Percentiles rank a stretch among this genome's conserved stretches.
phyloP scores from a whole-genome alignment of 2,113 vertebrate species.

The Dryoscopus gambensis region DNA sequence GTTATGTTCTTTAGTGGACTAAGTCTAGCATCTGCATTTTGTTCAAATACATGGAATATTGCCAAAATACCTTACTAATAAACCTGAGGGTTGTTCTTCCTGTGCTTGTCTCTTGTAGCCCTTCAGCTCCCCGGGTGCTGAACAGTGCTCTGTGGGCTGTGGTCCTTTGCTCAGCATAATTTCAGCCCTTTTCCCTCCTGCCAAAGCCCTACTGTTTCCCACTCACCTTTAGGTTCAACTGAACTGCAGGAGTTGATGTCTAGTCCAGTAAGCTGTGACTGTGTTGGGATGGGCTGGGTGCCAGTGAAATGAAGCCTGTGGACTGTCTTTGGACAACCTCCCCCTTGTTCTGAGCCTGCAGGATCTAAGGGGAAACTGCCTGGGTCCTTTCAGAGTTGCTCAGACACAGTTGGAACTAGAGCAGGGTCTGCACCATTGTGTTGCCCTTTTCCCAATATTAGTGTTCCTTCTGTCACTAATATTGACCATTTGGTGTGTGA shows the following conservation, averaged over 20 bases:
- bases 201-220: not conserved
- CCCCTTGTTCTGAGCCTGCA: not conserved
- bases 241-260: not conserved
- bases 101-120: not conserved
- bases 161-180: not conserved
- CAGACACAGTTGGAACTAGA: accelerated
- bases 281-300: not conserved
- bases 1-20: not conserved
- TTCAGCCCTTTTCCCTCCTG: not conserved
- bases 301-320: not conserved
- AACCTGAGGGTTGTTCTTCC: not conserved
- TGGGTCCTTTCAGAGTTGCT: not conserved
- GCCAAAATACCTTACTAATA: not conserved
- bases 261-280: not conserved
- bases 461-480: not conserved
- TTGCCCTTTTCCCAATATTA: not conserved
- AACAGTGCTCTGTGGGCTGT: not conserved
- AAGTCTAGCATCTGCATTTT: not conserved
- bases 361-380: not conserved
- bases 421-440: not conserved
- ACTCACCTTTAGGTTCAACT: not conserved
- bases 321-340: not conserved
- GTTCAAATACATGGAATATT: not conserved
- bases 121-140: not conserved
- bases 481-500: not conserved